Percentiles rank a stretch among this genome's conserved stretches.
phyloP scores from a whole-genome alignment of 2,797 vertebrate genomes.

The Orestias chungarensis region DNA sequence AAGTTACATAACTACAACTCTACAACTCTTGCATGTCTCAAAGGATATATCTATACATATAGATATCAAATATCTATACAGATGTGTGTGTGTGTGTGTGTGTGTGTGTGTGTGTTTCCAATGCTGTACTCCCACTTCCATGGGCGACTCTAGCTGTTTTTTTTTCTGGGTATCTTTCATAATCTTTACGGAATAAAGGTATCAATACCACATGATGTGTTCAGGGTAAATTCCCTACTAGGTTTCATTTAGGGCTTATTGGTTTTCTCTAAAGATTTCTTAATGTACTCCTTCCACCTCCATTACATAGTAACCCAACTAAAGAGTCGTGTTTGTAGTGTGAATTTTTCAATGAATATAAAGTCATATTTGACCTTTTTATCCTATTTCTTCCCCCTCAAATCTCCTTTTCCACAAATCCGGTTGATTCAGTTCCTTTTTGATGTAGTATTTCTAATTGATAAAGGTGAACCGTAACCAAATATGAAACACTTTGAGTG shows the following conservation, averaged over 20 bases:
- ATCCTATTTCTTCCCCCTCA: background rate
- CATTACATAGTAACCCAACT: background rate
- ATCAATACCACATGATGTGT: no score
- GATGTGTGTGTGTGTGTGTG: no score
- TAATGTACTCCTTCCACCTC: background rate
- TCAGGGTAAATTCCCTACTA: background rate
- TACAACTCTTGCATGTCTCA: no score
- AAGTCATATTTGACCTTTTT: background rate
- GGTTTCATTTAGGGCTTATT: background rate
- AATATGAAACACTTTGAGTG: background rate
- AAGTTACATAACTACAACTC: slow-evolving; percentile 65
- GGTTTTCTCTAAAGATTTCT: background rate
- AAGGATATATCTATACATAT: no score
- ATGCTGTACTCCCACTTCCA: no score
- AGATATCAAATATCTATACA: no score
- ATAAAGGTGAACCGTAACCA: background rate
- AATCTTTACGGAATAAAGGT: no score
- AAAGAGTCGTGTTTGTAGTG: background rate
- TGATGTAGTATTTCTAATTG: background rate
- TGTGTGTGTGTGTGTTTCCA: no score
- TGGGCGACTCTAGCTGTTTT: no score
- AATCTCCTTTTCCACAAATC: background rate
- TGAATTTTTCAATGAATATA: background rate
- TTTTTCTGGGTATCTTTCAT: no score
- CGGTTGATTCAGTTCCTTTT: background rate